Evolutionary conservation across 2,113 vertebrate species (phyloP).

Genomic region (Mugil cephalus): DNA sequence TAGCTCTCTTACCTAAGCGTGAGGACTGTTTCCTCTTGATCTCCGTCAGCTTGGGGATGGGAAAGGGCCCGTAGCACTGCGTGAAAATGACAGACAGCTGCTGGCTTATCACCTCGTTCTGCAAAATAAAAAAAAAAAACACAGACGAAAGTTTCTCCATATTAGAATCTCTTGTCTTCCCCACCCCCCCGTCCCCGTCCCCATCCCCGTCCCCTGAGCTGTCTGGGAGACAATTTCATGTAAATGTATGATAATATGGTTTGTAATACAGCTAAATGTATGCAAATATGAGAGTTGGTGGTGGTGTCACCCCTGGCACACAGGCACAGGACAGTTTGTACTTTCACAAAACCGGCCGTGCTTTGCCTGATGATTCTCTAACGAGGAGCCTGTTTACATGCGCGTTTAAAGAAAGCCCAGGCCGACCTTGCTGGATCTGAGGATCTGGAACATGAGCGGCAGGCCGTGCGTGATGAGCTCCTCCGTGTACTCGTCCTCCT

Average conservation of each 20-base stretch:
- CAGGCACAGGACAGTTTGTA: conserved; percentile 18
- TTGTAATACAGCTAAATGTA: conserved; percentile 36
- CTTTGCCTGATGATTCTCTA: conserved; percentile 34
- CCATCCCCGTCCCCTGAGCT: neutral
- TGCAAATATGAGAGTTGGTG: conserved; percentile 53
- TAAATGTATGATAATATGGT: conserved; percentile 57
- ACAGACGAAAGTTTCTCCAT: conserved; percentile 5
- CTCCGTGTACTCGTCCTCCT: conserved; percentile 87
- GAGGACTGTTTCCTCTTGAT: conserved; percentile 84
- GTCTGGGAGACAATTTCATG: conserved; percentile 18
- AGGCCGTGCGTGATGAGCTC: conserved; percentile 86
- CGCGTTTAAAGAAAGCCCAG: conserved; percentile 23
- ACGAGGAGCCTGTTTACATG: conserved; percentile 41
- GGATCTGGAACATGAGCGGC: conserved; percentile 88
- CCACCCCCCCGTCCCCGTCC: no score
- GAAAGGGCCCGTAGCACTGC: conserved; percentile 87
- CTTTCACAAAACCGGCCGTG: conserved; percentile 16
- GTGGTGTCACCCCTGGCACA: conserved; percentile 32
- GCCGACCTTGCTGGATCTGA: conserved; percentile 84
- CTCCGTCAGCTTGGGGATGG: conserved; percentile 85
- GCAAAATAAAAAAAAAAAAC: conserved; percentile 43
- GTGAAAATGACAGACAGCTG: conserved; percentile 87
- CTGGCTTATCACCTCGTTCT: conserved; percentile 87
- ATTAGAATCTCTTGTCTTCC: conserved; percentile 1
- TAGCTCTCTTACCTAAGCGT: conserved; percentile 76